phyloP scores from a whole-genome alignment of 2,113 vertebrate genomes.

The Poicephalus meyeri region DNA sequence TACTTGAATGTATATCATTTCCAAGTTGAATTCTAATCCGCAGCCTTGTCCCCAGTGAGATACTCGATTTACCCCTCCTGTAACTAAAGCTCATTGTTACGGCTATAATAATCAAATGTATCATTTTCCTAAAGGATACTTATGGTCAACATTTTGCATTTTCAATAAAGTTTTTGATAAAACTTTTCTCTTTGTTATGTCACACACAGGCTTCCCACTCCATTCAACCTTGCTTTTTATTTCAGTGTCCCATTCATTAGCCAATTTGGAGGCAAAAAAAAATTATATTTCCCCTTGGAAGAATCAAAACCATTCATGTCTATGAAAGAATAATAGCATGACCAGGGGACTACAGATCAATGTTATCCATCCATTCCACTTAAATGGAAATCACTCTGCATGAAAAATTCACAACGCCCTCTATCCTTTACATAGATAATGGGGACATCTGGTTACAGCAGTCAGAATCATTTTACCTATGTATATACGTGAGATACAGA shows the following conservation, averaged over 20 bases:
- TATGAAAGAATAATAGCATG: neutral
- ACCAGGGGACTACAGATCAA: slow-evolving; percentile 36
- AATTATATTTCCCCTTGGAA: slow-evolving; percentile 7
- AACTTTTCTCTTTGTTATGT: slow-evolving; percentile 6
- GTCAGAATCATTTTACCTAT: slow-evolving; percentile 29
- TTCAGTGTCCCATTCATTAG: neutral
- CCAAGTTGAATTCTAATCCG: slow-evolving; percentile 48
- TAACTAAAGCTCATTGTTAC: slow-evolving; percentile 60
- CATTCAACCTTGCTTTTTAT: neutral
- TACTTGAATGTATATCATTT: slow-evolving; percentile 27
- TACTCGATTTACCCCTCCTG: slow-evolving; percentile 47
- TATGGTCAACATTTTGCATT: slow-evolving; percentile 24
- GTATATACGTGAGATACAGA: neutral
- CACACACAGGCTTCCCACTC: neutral
- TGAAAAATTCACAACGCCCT: slow-evolving; percentile 65
- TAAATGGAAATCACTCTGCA: slow-evolving; percentile 58
- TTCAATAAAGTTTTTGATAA: neutral
- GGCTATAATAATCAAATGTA: slow-evolving; percentile 46
- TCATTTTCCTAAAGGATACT: slow-evolving; percentile 57
- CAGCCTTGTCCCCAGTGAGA: slow-evolving; percentile 33
- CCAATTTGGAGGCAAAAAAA: neutral
- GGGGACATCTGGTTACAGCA: slow-evolving; percentile 55
- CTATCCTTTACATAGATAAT: slow-evolving; percentile 51
- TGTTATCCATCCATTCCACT: slow-evolving; percentile 49
- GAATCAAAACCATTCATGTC: neutral